Base-by-base conservation (phyloP, 2,888 invertebrate species). In the Oligia strigilis region DNA sequence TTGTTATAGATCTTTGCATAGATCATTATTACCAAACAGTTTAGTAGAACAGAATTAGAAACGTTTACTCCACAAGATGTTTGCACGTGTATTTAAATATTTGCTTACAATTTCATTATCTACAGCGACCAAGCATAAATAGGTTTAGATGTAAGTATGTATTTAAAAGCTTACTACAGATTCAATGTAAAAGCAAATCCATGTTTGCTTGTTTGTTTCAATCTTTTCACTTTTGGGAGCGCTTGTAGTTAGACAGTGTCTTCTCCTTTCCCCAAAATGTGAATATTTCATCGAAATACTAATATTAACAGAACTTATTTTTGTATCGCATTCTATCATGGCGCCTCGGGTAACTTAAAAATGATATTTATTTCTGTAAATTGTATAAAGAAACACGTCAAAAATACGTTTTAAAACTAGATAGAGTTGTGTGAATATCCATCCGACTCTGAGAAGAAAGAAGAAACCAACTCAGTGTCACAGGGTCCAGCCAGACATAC, bases 41-140 rank as follows among this genome's bases (percentile, higher is more conserved):
- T 71, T 70, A 66, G 80, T 82, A 13, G 65, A 62, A 82, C 65
- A 73, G 52, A 84, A 73, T 71, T 65, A 82, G 82, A 80, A 82
- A 70, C 65, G 80, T 80, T 80, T 60, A 70, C 60, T 70, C 23
- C 43, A 58, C 52, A 36, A 70, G 60, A 40, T 80, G 65, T 79
- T 79, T 84, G 65, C 52, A 65, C 82, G 76, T 87, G 81, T 88
- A 88, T 90, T 88, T 88, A 85, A 84, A 85, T 67, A 73, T 79
- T 82, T 79, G 64, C 60, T 73, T 65, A 83, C 81, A 78, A 62
- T 78, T 78, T 81, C 78, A 82, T 70, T 82, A 79, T 60, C 43
- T 64, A 17, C 40, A 46, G 62, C 23, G 46, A 23, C n/a, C 11
- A 72, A 49, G 43, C 65, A 66, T 36, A 36, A 29, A 49, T 40